phyloP scores from a whole-genome alignment of 2,113 vertebrate species.

The Scomber scombrus region DNA sequence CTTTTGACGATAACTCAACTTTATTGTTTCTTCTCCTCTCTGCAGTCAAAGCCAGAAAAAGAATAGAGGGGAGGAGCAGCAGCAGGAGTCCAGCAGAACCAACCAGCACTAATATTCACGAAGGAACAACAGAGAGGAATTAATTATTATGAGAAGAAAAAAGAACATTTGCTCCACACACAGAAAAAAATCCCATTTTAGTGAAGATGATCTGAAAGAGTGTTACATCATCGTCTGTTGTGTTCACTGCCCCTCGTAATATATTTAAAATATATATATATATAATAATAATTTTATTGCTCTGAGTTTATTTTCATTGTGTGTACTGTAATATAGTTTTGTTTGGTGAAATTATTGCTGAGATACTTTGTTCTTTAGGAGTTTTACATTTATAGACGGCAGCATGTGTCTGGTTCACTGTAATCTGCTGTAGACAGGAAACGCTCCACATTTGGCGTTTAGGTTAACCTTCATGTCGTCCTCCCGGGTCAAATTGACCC shows the following conservation, averaged over 20 bases:
- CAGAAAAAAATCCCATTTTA: constrained; percentile 76
- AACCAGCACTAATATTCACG: constrained; percentile 76
- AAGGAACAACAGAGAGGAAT: constrained; percentile 70
- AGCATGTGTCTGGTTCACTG: constrained; percentile 6
- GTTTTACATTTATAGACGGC: constrained; percentile 14
- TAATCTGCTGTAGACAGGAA: constrained; percentile 2
- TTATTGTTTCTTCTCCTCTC: background rate
- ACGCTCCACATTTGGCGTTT: no score
- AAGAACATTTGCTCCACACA: constrained; percentile 69
- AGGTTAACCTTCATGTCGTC: no score
- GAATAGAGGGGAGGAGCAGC: constrained; percentile 86
- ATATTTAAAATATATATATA: constrained; percentile 56
- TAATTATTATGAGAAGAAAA: constrained; percentile 75
- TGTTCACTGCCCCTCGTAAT: constrained; percentile 32
- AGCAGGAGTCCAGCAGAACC: constrained; percentile 67
- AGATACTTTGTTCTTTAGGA: constrained; percentile 3
- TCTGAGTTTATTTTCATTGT: constrained; percentile 41
- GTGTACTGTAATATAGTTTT: constrained; percentile 46
- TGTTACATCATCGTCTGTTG: constrained; percentile 48
- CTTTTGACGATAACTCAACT: background rate
- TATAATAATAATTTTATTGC: constrained; percentile 47
- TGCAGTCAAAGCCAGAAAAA: constrained; percentile 85
- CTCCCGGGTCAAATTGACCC: no score
- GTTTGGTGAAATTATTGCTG: constrained; percentile 20
- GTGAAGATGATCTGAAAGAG: constrained; percentile 83